A percentile compares a stretch with the other conserved stretches of the same genome.
These are phyloP conservation scores for Paratilapia polleni DNA, from an alignment of 2,113 vertebrate species.

Conservation along the genomic window DNA sequence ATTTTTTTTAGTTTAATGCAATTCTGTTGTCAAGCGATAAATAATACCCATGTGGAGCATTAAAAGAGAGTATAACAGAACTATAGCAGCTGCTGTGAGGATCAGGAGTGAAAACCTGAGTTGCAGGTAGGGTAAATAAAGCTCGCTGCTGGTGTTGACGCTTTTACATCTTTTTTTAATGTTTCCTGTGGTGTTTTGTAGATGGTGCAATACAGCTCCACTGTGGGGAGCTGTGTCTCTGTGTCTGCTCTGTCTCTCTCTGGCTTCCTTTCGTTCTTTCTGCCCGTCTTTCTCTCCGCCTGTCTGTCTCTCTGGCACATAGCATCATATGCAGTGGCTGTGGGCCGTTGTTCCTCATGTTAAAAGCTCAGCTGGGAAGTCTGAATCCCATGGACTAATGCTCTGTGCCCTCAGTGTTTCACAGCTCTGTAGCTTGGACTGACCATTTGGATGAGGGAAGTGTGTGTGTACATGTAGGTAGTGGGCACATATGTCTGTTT, in stretches of 20 bases:
- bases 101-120: not conserved
- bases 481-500: not conserved
- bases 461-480: constrained; percentile 7
- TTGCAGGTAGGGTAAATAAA: constrained; percentile 20
- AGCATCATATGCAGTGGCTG: constrained; percentile 56
- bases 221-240: constrained; percentile 81
- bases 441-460: constrained; percentile 52
- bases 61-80: constrained; percentile 1
- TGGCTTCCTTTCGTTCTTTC: not conserved
- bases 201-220: constrained; percentile 67
- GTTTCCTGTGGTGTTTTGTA: not conserved
- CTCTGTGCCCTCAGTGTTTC: constrained; percentile 67
- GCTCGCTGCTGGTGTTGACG: not conserved
- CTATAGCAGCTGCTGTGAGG: constrained; percentile 3
- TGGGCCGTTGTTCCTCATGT: constrained; percentile 68
- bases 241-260: constrained; percentile 32
- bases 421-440: constrained; percentile 49
- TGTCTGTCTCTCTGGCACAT: constrained; percentile 42
- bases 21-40: constrained; percentile 18
- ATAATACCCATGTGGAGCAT: constrained; percentile 1
- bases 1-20: not conserved
- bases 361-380: constrained; percentile 78
- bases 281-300: constrained; percentile 30
- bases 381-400: constrained; percentile 63
- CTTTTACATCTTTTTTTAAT: not conserved